phyloP scores from a whole-genome alignment of 2,113 vertebrate species.

The Salvelinus sp. region DNA sequence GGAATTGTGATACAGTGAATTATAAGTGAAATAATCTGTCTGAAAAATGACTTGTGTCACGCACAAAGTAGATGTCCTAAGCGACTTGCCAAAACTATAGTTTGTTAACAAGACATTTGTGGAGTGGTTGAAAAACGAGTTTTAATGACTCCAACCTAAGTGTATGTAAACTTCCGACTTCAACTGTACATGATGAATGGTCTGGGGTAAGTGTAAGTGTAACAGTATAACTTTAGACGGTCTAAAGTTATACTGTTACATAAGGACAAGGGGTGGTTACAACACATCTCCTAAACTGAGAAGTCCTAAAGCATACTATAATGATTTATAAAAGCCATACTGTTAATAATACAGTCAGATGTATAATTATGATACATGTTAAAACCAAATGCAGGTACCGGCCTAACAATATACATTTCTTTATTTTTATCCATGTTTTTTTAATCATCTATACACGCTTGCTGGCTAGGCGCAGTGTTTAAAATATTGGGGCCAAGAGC shows the following conservation, averaged over 20 bases:
- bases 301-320: slow-evolving; percentile 72
- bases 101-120: too few species aligned
- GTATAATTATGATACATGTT: slow-evolving; percentile 53
- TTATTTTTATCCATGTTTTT: slow-evolving; percentile 25
- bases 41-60: too few species aligned
- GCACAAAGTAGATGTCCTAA: too few species aligned
- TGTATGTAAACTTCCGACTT: too few species aligned
- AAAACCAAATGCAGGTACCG: slow-evolving; percentile 47
- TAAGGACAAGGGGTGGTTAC: slow-evolving; percentile 20
- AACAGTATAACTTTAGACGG: too few species aligned
- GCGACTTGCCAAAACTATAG: too few species aligned
- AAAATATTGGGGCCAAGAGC: slow-evolving; percentile 28
- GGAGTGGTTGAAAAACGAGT: too few species aligned
- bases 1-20: too few species aligned
- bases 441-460: slow-evolving; percentile 30
- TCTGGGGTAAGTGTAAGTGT: neutral
- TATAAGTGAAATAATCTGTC: too few species aligned
- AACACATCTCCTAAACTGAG: slow-evolving; percentile 64
- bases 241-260: too few species aligned
- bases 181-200: neutral
- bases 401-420: slow-evolving; percentile 52
- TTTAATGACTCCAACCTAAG: too few species aligned
- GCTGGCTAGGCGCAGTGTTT: slow-evolving; percentile 19
- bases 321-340: slow-evolving; percentile 62
- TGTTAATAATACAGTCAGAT: slow-evolving; percentile 43